Evolutionary conservation across 2,888 invertebrate species (phyloP), one percentile per base, ranked within the genome.

Genomic region (Zaprionus lineosus): DNA sequence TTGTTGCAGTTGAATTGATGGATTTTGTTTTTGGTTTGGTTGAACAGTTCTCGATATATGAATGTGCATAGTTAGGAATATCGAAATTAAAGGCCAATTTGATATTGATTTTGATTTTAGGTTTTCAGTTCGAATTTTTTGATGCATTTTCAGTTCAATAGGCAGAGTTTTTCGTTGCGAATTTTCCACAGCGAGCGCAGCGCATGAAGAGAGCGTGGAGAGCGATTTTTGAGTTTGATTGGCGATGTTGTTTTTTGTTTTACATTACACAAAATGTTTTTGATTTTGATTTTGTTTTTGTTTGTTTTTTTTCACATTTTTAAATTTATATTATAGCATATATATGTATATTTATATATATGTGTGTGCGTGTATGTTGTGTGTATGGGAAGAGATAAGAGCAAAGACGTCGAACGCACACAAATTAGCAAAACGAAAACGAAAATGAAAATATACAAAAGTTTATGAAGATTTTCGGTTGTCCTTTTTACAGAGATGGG

Each of bases 391-490:
- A 69, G 76, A 86, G 73, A 87, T 72, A 86, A 85, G 76, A 79
- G 86, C 79, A 83, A 63, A 81, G 68, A 86, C 72, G 83, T 72
- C 65, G 68, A 82, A 77, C 79, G 79, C 81, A 82, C 83, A 81
- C 46, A 70, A 82, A 83, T 83, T 79, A 83, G 81, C 81, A 79
- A 79, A 83, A 76, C 68, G 61, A 69, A 84, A 84, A 81, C 40
- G 72, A 74, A 71, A 84, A 81, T 37, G 72, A 74, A 71, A 63
- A 60, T 55, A 64, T 62, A 70, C 71, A 67, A 66, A 44, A 70
- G 47, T 46, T 51, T 62, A 62, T 41, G 26, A 61, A 53, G 61
- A 63, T 62, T 63, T 71, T 65, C 58, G 33, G 60, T 55, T 44
- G n/a, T 74, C 59, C 21, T 53, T 83, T 77, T 48, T 57, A 52